Percentiles rank a stretch among this genome's conserved stretches.
Conservation (phyloP, 2,888 invertebrate genomes). For the Ophion ellenae region DNA sequence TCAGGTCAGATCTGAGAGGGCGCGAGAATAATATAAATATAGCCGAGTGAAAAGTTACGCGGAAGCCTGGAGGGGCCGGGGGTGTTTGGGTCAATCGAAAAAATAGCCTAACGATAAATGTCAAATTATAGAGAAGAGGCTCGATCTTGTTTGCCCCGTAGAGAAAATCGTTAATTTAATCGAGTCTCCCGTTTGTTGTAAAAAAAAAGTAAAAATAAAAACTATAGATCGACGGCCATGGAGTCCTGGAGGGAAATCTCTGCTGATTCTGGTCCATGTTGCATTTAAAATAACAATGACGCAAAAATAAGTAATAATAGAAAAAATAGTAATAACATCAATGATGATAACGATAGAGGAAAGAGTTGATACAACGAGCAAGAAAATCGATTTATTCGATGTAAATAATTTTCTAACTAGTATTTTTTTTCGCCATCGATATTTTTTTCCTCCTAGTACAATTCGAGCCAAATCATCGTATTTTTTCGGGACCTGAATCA, state of each 20-base stretch:
- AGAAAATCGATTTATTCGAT: not conserved
- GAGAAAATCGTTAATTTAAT: conserved; percentile 34
- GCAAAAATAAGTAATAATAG: not conserved
- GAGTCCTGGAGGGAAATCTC: conserved; percentile 13
- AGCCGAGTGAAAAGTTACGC: not conserved
- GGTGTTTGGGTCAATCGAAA: conserved; percentile 9
- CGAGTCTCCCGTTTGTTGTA: conserved; percentile 42
- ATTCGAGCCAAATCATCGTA: conserved; percentile 27
- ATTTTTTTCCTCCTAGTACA: not conserved
- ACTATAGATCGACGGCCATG: not conserved
- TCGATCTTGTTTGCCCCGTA: conserved; percentile 29
- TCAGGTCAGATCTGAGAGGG: not conserved
- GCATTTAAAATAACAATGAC: not conserved
- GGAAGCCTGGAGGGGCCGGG: not conserved
- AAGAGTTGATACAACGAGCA: not conserved
- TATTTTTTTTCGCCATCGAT: not conserved
- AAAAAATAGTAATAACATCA: not conserved
- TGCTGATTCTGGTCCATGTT: conserved; percentile 24
- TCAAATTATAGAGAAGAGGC: conserved; percentile 38
- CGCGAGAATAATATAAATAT: conserved; percentile 1
- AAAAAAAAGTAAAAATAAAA: not conserved
- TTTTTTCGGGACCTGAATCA: conserved; percentile 7
- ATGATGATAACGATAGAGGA: not conserved
- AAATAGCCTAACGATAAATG: conserved; percentile 61
- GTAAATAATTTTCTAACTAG: not conserved